Evolutionary conservation across 2,888 invertebrate genomes (phyloP), one percentile per base, ranked within the genome.

Genomic region (Tetropium fuscum): DNA sequence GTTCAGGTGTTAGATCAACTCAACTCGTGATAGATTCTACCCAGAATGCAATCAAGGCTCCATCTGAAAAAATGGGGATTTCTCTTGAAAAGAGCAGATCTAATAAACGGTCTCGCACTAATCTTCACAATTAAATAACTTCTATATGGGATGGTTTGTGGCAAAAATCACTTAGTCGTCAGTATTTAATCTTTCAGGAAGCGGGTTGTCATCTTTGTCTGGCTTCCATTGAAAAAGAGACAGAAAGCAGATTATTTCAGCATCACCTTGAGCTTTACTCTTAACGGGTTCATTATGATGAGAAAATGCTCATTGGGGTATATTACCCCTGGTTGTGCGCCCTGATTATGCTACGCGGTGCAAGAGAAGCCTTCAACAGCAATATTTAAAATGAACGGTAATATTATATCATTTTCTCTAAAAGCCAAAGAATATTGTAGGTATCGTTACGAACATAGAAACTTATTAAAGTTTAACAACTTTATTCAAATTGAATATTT

Each of bases 261-360:
- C 63, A 54, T 53, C 59, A 63, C 63, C 63, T 63, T 61, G 45
- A 44, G 40, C 48, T 56, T 44, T 56, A 63, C 54, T 60, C 63
- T 60, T 63, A 65, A 63, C 60, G 58, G 63, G 60, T 66, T 63
- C 61, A 66, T 66, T 63, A 63, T 54, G 57, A 63, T 56, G 63
- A 56, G 66, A 63, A 63, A 63, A 66, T 58, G 56, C 58, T 61
- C 65, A 66, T 63, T 66, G 63, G 58, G 53, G 55, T 44, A 47
- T 60, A 58, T 66, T 66, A 61, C 63, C 63, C 43, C 40, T 15
- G 22, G 15, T n/a, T 25, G 40, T 13, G 11, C 15, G 51, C 20
- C 18, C 18, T 20, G 40, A 51, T 38, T 47, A 38, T n/a, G 4
- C 16, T 34, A 27, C 27, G 15, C 13, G 44, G 7, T 6, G 27